A percentile compares a stretch with the other conserved stretches of the same genome.
Conservation (phyloP, 2,113 vertebrate species). For the Toxotes chatareus region DNA sequence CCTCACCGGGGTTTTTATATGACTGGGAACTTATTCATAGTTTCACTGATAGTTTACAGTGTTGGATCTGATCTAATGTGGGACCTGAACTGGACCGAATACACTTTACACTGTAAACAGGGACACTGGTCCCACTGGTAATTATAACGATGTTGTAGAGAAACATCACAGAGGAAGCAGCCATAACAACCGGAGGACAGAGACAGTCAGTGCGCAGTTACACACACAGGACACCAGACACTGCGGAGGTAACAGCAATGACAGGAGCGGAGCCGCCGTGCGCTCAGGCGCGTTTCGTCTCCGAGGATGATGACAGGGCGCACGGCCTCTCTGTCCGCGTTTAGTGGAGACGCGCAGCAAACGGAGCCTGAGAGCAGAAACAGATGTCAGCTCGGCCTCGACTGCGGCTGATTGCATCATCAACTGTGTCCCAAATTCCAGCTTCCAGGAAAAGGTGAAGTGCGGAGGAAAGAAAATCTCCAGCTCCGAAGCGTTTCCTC, state of each 20-base stretch:
- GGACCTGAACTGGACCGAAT: too few relatives aligned
- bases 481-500: background rate
- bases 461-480: background rate
- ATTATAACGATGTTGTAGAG: background rate
- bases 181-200: background rate
- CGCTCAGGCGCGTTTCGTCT: background rate
- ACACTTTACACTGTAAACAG: background rate
- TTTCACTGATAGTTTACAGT: background rate
- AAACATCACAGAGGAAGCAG: background rate
- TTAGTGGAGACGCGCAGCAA: slow-evolving; percentile 25
- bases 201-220: background rate
- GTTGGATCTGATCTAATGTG: background rate
- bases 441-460: slow-evolving; percentile 29
- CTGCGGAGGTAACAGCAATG: background rate
- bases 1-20: background rate
- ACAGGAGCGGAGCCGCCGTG: slow-evolving; percentile 14
- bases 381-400: slow-evolving; percentile 65
- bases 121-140: background rate
- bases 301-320: slow-evolving; percentile 30
- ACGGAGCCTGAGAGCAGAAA: slow-evolving; percentile 64
- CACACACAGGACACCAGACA: too few relatives aligned
- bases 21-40: background rate
- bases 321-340: background rate
- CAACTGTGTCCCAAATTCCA: slow-evolving; percentile 17
- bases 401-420: slow-evolving; percentile 62